phyloP scores from a whole-genome alignment of 2,888 invertebrate genomes.

The Heliothis peltigera region DNA sequence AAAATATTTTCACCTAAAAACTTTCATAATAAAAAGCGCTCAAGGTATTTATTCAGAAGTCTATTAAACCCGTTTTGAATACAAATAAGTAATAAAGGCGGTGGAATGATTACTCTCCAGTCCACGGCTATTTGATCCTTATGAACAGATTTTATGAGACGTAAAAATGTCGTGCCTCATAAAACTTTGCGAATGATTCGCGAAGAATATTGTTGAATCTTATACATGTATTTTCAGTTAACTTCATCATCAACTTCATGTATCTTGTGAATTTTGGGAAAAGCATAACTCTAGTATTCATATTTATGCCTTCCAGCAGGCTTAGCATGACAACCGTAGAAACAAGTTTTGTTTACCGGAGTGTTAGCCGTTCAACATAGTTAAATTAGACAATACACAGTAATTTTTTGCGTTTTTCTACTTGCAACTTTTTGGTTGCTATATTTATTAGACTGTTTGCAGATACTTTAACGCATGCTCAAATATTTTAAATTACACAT shows the following conservation, averaged over 20 bases:
- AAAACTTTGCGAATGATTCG: constrained; percentile 22
- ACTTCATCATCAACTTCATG: constrained; percentile 1
- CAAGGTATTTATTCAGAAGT: constrained; percentile 32
- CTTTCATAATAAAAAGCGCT: constrained; percentile 20
- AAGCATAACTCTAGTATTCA: too few species aligned
- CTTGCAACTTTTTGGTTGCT: too few species aligned
- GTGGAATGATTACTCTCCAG: constrained; percentile 56
- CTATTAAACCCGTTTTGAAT: constrained; percentile 59
- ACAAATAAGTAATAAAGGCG: constrained; percentile 47
- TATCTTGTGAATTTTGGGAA: too few species aligned
- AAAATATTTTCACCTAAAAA: constrained; percentile 13
- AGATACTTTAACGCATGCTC: too few species aligned
- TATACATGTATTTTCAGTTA: constrained; percentile 1
- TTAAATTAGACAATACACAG: too few species aligned
- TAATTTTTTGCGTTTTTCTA: too few species aligned
- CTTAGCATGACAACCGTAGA: too few species aligned
- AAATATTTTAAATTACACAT: too few species aligned
- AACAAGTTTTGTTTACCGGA: too few species aligned
- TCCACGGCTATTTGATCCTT: constrained; percentile 42
- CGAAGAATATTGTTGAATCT: constrained; percentile 10
- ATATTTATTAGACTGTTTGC: too few species aligned
- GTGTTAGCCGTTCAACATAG: too few species aligned
- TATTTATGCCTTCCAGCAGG: too few species aligned
- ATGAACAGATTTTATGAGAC: constrained; percentile 44
- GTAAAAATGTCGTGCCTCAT: constrained; percentile 41